A percentile compares a stretch with the other conserved stretches of the same genome.
These are phyloP conservation scores for Drosophila paucipuncta DNA, from an alignment of 2,888 invertebrate genomes.

Conservation along the genomic window DNA sequence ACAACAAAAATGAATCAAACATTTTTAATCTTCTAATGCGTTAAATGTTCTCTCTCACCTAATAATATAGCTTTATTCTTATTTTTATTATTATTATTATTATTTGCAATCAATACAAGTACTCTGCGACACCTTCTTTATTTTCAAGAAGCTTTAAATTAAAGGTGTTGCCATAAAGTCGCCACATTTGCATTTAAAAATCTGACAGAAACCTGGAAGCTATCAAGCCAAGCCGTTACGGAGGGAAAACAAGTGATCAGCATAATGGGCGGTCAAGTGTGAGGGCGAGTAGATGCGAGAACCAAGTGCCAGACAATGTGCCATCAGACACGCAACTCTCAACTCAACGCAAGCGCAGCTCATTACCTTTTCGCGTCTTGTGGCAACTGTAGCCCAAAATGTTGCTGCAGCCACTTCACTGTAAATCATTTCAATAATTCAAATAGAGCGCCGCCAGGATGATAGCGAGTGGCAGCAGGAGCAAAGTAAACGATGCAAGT, in stretches of 20 bases:
- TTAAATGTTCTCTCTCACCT: background rate
- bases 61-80: background rate
- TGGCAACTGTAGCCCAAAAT: constrained; percentile 47
- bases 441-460: constrained; percentile 53
- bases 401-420: constrained; percentile 63
- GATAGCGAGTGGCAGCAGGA: constrained; percentile 24
- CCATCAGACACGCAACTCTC: constrained; percentile 38
- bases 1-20: background rate
- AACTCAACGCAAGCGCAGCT: constrained; percentile 34
- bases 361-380: constrained; percentile 47
- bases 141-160: constrained; percentile 1
- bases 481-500: constrained; percentile 70
- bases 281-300: constrained; percentile 17
- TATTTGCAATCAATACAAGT: background rate
- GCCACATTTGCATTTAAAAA: constrained; percentile 19
- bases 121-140: background rate
- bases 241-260: constrained; percentile 44
- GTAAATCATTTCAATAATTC: constrained; percentile 77
- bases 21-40: background rate
- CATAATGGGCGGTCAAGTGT: constrained; percentile 30
- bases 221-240: constrained; percentile 36
- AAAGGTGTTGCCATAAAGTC: constrained; percentile 9
- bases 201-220: constrained; percentile 12
- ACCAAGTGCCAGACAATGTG: constrained; percentile 48
- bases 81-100: background rate